phyloP scores from a whole-genome alignment of 2,797 vertebrate species.

The Phylloscopus collybita region DNA sequence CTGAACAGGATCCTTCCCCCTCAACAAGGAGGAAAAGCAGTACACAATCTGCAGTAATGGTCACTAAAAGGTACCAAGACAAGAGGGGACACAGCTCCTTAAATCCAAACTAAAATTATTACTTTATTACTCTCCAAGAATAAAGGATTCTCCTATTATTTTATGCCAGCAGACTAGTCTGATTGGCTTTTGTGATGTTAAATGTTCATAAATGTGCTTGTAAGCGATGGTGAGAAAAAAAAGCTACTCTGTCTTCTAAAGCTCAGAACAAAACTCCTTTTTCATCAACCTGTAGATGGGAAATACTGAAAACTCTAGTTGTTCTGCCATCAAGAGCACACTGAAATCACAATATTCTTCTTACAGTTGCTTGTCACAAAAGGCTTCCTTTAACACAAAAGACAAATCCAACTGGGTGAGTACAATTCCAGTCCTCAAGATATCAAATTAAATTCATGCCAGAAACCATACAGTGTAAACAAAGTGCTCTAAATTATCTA shows the following conservation, averaged over 20 bases:
- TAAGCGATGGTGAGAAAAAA: neutral
- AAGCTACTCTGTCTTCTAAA: neutral
- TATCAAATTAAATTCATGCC: neutral
- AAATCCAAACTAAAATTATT: neutral
- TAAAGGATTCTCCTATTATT: neutral
- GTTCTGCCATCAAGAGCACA: neutral
- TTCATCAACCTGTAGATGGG: neutral
- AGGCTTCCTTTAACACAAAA: neutral
- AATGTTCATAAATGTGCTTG: neutral
- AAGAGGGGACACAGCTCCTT: rapidly evolving
- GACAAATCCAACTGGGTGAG: neutral
- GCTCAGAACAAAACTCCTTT: neutral
- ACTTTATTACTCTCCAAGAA: neutral
- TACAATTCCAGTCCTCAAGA: neutral
- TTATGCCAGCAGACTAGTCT: neutral
- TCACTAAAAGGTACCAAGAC: neutral
- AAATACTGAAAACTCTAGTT: neutral
- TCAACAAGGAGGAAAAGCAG: neutral
- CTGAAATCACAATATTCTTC: neutral
- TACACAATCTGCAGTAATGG: neutral
- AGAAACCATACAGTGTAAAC: neutral
- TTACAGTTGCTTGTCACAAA: neutral
- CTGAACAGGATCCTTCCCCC: neutral
- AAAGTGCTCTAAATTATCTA: neutral
- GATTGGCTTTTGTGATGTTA: neutral